Conservation (phyloP, 2,113 vertebrate genomes). For the Gadus macrocephalus region DNA sequence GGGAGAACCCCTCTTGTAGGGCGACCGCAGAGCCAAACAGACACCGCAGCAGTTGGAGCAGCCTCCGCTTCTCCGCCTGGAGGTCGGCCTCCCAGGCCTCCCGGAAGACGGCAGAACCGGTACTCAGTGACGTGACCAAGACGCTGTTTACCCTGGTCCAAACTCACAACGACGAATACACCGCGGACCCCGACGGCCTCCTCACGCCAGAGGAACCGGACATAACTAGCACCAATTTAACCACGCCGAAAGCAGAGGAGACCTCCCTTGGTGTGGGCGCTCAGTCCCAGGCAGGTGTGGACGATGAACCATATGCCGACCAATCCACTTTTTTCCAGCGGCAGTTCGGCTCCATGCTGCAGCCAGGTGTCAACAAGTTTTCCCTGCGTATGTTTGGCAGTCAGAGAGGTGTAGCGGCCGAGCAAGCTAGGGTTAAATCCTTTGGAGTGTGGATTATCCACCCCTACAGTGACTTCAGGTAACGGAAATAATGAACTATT, state of each 20-base stretch:
- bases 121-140: slow-evolving; percentile 43
- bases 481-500: slow-evolving; percentile 44
- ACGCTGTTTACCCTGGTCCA: slow-evolving; percentile 61
- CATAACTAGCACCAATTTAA: not conserved
- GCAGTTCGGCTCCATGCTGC: slow-evolving; percentile 84
- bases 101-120: slow-evolving; percentile 39
- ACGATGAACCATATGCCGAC: slow-evolving; percentile 29
- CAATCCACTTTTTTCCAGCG: slow-evolving; percentile 77
- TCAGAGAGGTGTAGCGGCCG: slow-evolving; percentile 90
- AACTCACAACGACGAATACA: slow-evolving; percentile 61
- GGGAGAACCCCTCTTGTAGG: slow-evolving; percentile 44
- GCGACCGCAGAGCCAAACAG: slow-evolving; percentile 25
- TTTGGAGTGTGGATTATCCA: slow-evolving; percentile 97
- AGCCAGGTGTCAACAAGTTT: slow-evolving; percentile 96
- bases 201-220: slow-evolving; percentile 26
- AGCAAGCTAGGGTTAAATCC: slow-evolving; percentile 92
- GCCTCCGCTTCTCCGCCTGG: slow-evolving; percentile 60
- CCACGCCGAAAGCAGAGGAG: slow-evolving; percentile 25
- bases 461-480: slow-evolving; percentile 98
- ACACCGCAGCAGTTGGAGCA: slow-evolving; percentile 56
- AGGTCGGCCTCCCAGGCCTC: slow-evolving; percentile 53
- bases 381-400: slow-evolving; percentile 95
- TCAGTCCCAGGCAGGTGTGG: slow-evolving; percentile 6
- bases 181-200: slow-evolving; percentile 46
- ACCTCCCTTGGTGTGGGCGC: no score